Percentiles rank a stretch among this genome's conserved stretches.
Evolutionary conservation across 2,797 vertebrate genomes (phyloP).

Genomic region (Merluccius polli): DNA sequence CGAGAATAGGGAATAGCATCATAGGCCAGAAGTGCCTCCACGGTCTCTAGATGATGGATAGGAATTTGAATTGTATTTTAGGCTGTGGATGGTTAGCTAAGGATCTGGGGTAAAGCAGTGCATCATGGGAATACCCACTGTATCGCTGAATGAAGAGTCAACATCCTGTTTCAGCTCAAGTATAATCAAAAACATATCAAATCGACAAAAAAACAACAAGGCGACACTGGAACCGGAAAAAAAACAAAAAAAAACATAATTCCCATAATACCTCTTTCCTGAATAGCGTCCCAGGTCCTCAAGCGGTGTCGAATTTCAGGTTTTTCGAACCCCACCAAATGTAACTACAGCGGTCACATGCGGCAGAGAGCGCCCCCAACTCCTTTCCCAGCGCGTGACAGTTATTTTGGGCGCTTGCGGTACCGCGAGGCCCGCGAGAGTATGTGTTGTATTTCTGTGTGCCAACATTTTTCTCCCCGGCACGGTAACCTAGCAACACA

Average conservation of each 20-base stretch:
- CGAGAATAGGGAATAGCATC: neutral
- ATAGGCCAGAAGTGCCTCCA: neutral
- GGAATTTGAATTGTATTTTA: neutral
- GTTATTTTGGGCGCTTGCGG: neutral
- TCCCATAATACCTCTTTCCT: too few relatives aligned
- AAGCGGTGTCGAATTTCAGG: too few relatives aligned
- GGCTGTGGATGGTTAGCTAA: neutral
- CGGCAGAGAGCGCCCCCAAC: neutral
- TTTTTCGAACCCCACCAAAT: too few relatives aligned
- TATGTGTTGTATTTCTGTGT: neutral
- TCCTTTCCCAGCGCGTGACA: neutral
- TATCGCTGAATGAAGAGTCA: neutral
- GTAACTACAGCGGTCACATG: neutral
- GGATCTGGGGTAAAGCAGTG: neutral
- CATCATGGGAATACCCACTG: neutral
- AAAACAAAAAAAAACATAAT: too few relatives aligned
- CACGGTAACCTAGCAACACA: constrained; percentile 4
- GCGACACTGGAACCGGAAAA: too few relatives aligned
- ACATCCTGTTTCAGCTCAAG: neutral
- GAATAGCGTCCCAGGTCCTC: too few relatives aligned
- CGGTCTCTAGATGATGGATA: neutral
- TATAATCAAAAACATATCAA: too few relatives aligned
- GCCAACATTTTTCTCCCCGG: neutral
- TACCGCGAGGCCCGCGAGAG: neutral
- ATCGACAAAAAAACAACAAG: too few relatives aligned